These are phyloP conservation scores for Polypterus senegalus DNA, from an alignment of 2,113 vertebrate genomes.

Conservation along the genomic window DNA sequence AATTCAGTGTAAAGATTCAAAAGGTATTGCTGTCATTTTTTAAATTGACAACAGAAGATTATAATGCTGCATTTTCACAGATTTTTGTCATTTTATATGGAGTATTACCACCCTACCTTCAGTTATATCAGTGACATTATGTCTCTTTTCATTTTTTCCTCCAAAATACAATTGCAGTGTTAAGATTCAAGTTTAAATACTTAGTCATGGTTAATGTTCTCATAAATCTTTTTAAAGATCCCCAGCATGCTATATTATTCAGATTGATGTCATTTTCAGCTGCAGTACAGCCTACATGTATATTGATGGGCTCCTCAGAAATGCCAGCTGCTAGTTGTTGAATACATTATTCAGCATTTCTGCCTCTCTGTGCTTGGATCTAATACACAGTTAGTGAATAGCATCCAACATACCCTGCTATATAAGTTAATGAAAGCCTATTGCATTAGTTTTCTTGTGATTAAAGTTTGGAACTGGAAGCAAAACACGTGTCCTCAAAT, in stretches of 20 bases:
- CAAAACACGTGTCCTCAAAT: no score
- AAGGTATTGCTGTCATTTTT: not conserved
- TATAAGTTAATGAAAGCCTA: no score
- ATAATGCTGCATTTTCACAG: no score
- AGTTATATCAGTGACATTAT: no score
- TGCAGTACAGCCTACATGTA: not conserved
- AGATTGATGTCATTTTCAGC: not conserved
- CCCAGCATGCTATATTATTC: not conserved
- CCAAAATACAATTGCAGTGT: no score
- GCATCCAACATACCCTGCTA: no score
- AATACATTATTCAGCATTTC: not conserved
- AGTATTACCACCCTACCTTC: no score
- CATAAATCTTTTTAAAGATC: not conserved
- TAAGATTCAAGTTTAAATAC: not conserved
- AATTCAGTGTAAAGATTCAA: no score
- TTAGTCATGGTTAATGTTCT: not conserved
- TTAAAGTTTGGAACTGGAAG: no score
- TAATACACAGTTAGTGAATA: no score
- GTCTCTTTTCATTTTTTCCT: no score
- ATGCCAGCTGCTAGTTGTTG: not conserved
- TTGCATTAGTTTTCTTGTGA: no score
- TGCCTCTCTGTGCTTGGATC: not conserved
- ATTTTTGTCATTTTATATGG: not conserved
- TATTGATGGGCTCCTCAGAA: not conserved
- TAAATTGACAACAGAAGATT: not conserved